Conservation (phyloP, 2,113 vertebrate genomes). For the Rhinolophus ferrumequinum region DNA sequence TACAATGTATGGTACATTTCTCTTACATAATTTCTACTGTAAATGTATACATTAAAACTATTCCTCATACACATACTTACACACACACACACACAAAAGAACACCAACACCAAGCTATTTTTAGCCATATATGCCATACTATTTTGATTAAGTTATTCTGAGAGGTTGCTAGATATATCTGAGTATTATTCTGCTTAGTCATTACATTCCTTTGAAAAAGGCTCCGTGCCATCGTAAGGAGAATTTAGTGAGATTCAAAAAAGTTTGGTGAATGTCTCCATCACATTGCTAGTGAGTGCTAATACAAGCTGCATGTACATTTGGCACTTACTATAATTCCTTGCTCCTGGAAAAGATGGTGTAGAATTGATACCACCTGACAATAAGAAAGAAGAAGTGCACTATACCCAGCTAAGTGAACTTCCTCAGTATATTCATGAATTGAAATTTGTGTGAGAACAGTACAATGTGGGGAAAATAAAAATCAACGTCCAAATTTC, state of each 20-base stretch:
- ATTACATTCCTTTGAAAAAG: background rate
- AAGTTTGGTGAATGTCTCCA: background rate
- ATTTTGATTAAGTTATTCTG: background rate
- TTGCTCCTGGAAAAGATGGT: background rate
- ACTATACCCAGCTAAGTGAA: background rate
- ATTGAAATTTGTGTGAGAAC: background rate
- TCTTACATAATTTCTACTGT: background rate
- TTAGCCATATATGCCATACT: background rate
- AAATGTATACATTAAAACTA: background rate
- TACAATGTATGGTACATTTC: background rate
- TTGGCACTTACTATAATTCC: background rate
- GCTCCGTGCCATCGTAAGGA: background rate
- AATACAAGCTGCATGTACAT: background rate
- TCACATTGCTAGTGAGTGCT: background rate
- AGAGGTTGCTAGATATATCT: background rate
- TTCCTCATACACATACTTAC: background rate
- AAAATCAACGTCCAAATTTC: background rate
- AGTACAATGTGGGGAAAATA: background rate
- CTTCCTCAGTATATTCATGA: background rate
- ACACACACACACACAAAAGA: background rate
- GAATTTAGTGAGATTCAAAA: background rate
- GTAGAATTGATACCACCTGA: background rate
- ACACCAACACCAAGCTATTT: background rate
- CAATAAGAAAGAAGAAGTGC: background rate
- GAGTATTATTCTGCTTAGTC: background rate